Base-by-base conservation (phyloP, 1,140 invertebrate genomes). In the Danaus melanippus region DNA sequence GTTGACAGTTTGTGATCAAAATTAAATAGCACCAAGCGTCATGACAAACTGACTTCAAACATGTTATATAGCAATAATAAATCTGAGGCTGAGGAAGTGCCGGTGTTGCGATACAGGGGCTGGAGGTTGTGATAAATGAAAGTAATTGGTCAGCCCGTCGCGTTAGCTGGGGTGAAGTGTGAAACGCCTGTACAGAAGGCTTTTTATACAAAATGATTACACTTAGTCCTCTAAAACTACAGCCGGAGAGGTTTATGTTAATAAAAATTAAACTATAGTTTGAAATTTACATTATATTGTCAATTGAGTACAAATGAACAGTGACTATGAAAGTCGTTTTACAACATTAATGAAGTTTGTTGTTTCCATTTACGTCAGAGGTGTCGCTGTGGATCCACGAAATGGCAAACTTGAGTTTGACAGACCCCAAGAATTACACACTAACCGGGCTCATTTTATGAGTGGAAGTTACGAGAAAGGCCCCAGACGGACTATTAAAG, bases 71-170 rank as follows among this genome's bases (percentile, higher is more conserved):
- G 49, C 10, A 12, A 51, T 57, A 59, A 60, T 57, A 60, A 64
- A 60, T 57, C 57, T 54, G 42, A 52, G 50, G 43, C 42, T 45
- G 60, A 60, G 44, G 21, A 32, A 51, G 59, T n/a, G 42, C 46
- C 45, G 61, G 50, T 52, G 66, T 51, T 56, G 58, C 67, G 75
- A 69, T 62, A 67, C 66, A 65, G 55, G 46, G 51, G 11, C 53
- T 42, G 65, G 67, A 60, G 66, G 61, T 51, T 64, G 62, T 74
- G 62, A 78, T 69, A 78, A 78, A 78, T 69, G 67, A 59, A 60
- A 44, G 67, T 66, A 69, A 79, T 76, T 72, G 74, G 74, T 79
- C 68, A 79, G 63, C 59, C 54, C 64, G 65, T 67, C 71, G 56
- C 53, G 52, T 50, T 53, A 10, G 58, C 51, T 40, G 32, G 57